Conservation (phyloP, 2,797 vertebrate genomes). For the Periophthalmus magnuspinnatus region DNA sequence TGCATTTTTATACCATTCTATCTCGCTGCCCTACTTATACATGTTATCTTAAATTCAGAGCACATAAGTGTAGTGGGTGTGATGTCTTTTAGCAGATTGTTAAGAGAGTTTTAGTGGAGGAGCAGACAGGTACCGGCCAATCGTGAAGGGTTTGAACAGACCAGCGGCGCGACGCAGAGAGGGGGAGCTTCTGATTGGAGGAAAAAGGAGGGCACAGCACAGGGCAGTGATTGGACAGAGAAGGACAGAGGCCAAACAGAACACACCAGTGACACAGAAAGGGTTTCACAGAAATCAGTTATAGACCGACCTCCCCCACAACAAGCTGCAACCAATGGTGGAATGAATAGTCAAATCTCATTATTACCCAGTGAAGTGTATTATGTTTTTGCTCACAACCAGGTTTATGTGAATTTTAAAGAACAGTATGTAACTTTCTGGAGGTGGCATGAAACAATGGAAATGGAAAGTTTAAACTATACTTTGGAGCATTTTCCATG, state of each 20-base stretch:
- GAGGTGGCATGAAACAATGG: too few relatives aligned
- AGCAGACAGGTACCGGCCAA: conserved; percentile 87
- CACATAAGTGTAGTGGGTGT: background rate
- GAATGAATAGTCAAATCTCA: background rate
- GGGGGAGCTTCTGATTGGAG: conserved; percentile 89
- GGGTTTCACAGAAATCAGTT: conserved; percentile 4
- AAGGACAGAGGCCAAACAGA: conserved; percentile 44
- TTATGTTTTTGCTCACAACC: too few relatives aligned
- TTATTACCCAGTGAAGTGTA: too few relatives aligned
- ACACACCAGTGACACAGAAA: conserved; percentile 36
- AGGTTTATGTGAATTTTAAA: too few relatives aligned
- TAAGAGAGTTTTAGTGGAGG: conserved; percentile 24
- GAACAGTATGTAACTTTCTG: too few relatives aligned
- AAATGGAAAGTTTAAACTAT: too few relatives aligned
- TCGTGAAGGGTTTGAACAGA: conserved; percentile 97
- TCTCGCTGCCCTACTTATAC: background rate
- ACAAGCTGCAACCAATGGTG: conserved; percentile 1
- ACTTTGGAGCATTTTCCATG: too few relatives aligned
- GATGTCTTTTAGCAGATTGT: conserved; percentile 15
- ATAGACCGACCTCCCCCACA: too few relatives aligned
- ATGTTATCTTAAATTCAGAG: conserved; percentile 1
- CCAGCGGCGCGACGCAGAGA: conserved; percentile 94
- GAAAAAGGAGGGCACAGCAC: conserved; percentile 53
- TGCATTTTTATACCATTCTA: too few relatives aligned
- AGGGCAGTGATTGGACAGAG: conserved; percentile 41